Evolutionary conservation across 2,888 invertebrate species (phyloP).

Genomic region (Euplexia lucipara): DNA sequence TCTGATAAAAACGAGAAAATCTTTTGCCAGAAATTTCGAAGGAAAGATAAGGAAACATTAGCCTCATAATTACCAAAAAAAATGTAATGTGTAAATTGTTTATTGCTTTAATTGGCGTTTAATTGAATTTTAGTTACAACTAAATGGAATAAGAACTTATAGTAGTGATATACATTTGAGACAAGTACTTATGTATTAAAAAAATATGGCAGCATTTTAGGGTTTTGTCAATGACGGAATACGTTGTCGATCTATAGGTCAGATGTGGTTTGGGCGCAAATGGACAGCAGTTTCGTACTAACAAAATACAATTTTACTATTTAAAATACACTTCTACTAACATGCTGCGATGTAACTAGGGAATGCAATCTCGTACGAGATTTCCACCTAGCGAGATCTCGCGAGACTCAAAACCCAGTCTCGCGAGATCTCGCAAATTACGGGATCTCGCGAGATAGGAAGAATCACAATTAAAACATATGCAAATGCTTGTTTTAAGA

Average conservation of each 20-base stretch:
- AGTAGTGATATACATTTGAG: conserved; percentile 1
- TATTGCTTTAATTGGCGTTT: conserved; percentile 20
- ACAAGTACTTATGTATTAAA: background rate
- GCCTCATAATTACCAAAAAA: background rate
- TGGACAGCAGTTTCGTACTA: too few relatives aligned
- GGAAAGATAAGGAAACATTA: conserved; percentile 2
- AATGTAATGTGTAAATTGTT: conserved; percentile 5
- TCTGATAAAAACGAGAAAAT: too few relatives aligned
- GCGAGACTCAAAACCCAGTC: too few relatives aligned
- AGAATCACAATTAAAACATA: too few relatives aligned
- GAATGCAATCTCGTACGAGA: background rate
- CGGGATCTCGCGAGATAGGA: too few relatives aligned
- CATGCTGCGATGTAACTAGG: background rate
- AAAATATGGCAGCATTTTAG: conserved; percentile 8
- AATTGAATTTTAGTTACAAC: conserved; percentile 16
- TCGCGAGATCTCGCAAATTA: too few relatives aligned
- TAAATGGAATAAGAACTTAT: conserved; percentile 1
- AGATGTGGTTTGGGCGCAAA: background rate
- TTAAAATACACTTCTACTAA: background rate
- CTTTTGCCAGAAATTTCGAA: too few relatives aligned
- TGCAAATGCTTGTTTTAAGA: too few relatives aligned
- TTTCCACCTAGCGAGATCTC: too few relatives aligned
- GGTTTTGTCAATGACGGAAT: background rate
- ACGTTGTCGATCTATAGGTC: background rate
- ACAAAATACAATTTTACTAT: background rate